phyloP scores from a whole-genome alignment of 2,888 invertebrate species.

The Lasioglossum oenotherae region DNA sequence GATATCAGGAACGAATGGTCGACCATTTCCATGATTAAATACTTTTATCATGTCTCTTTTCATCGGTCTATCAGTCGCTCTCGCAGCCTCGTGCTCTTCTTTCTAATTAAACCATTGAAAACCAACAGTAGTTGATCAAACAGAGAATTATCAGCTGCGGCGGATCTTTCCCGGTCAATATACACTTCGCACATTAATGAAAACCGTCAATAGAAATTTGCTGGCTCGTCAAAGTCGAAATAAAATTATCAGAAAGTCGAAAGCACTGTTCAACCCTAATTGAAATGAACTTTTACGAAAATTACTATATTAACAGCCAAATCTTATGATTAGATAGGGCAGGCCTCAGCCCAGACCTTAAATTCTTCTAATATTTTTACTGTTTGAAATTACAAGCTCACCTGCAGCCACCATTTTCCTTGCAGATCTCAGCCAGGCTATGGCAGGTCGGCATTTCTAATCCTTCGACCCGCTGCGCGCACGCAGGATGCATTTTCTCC shows the following conservation, averaged over 20 bases:
- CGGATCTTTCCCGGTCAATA: background rate
- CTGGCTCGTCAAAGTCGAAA: background rate
- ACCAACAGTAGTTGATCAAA: background rate
- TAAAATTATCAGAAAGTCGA: background rate
- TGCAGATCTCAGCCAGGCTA: slow-evolving; percentile 92
- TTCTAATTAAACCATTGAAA: background rate
- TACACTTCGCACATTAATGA: background rate
- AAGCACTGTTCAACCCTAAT: background rate
- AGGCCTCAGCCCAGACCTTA: too few species aligned
- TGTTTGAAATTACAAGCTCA: slow-evolving; percentile 76
- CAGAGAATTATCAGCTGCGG: background rate
- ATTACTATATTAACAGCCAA: background rate
- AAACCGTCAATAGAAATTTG: background rate
- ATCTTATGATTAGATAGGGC: too few species aligned
- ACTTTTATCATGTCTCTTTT: slow-evolving; percentile 1
- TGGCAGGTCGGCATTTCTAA: slow-evolving; percentile 94
- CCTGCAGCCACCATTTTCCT: slow-evolving; percentile 94
- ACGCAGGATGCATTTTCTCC: slow-evolving; percentile 94
- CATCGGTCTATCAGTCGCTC: background rate
- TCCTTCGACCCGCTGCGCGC: slow-evolving; percentile 92
- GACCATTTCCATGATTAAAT: slow-evolving; percentile 9
- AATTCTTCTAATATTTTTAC: too few species aligned
- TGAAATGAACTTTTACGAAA: background rate
- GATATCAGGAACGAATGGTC: background rate
- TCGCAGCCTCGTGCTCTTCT: background rate